Percentiles rank a stretch among this genome's conserved stretches.
phyloP scores from a whole-genome alignment of 2,113 vertebrate species.

The Climacteris rufus region DNA sequence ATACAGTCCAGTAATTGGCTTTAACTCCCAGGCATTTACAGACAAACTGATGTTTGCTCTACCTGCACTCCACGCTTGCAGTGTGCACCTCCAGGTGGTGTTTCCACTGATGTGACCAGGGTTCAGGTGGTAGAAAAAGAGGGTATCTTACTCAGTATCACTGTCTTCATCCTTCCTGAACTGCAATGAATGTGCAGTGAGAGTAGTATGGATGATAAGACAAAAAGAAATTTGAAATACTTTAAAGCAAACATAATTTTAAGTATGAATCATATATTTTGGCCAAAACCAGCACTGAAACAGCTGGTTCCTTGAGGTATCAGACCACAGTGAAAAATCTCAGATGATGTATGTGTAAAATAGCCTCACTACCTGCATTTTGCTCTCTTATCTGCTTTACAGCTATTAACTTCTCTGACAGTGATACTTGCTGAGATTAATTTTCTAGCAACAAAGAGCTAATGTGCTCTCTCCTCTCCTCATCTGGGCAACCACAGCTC shows the following conservation, averaged over 20 bases:
- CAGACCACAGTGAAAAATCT: neutral
- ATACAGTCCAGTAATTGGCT: neutral
- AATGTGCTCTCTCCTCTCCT: neutral
- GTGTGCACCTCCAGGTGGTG: rapidly evolving
- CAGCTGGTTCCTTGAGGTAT: neutral
- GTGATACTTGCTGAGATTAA: neutral
- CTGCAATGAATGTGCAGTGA: neutral
- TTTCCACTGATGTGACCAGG: neutral
- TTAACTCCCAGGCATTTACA: neutral
- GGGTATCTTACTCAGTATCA: neutral
- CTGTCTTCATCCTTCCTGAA: neutral
- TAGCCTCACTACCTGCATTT: neutral
- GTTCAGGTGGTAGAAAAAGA: neutral
- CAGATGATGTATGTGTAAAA: neutral
- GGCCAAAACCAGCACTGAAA: neutral
- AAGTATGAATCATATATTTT: neutral
- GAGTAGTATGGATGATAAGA: neutral
- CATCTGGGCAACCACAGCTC: neutral
- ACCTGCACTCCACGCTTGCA: neutral
- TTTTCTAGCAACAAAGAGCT: neutral
- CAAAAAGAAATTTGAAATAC: neutral
- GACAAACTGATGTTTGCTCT: neutral
- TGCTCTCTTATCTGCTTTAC: neutral
- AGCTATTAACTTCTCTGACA: neutral
- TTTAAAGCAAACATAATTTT: neutral